phyloP scores from a whole-genome alignment of 2,113 vertebrate genomes.

The Nycticebus coucang region DNA sequence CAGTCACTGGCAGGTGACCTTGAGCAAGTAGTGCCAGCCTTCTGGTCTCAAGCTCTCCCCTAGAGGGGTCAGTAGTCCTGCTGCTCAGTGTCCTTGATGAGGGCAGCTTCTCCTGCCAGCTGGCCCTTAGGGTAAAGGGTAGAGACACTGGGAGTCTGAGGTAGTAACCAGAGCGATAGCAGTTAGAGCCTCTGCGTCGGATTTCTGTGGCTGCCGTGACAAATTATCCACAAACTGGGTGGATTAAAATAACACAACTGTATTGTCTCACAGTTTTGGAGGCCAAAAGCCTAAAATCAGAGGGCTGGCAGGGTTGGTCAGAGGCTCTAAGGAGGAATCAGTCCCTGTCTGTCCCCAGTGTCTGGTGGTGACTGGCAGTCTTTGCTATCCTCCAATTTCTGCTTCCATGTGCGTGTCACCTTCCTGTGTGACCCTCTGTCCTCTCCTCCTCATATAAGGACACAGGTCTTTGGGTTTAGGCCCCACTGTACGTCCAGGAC shows the following conservation, averaged over 20 bases:
- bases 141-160: neutral
- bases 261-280: neutral
- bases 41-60: neutral
- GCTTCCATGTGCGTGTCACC: neutral
- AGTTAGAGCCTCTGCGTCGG: neutral
- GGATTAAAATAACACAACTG: neutral
- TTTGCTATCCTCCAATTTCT: fast-evolving
- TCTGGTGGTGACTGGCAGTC: neutral
- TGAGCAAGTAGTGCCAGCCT: neutral
- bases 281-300: neutral
- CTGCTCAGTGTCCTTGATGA: neutral
- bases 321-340: neutral
- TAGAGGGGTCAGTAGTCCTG: neutral
- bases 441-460: neutral
- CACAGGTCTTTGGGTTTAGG: neutral
- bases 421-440: neutral
- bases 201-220: neutral
- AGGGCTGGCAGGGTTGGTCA: neutral
- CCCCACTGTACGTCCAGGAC: neutral
- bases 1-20: neutral
- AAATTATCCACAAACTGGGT: neutral
- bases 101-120: neutral
- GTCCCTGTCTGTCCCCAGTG: too few species aligned
- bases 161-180: fast-evolving
- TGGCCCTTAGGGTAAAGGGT: neutral